Percentiles rank a stretch among this genome's conserved stretches.
Evolutionary conservation across 2,797 vertebrate genomes (phyloP).

Genomic region (Calcarius lapponicus): DNA sequence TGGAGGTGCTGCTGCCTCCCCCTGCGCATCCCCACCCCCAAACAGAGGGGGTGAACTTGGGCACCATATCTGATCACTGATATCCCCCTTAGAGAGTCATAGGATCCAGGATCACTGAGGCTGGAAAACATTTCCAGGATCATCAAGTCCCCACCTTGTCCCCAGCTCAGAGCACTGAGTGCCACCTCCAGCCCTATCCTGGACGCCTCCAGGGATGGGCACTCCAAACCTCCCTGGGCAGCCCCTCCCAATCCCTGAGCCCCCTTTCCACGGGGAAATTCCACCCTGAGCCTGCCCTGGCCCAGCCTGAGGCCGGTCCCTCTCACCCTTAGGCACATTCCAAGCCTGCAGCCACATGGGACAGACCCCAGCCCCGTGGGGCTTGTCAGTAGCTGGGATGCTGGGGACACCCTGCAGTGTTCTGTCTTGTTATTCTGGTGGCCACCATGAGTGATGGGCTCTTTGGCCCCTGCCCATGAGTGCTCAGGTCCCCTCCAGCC

Average conservation of each 20-base stretch:
- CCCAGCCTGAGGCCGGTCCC: accelerated
- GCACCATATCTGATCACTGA: not conserved
- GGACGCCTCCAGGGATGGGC: not conserved
- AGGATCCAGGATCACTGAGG: not conserved
- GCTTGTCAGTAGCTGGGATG: not conserved
- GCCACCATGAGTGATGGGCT: not conserved
- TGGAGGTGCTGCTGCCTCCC: not conserved
- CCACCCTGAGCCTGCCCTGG: not conserved
- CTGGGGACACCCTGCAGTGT: not conserved
- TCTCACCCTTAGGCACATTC: not conserved
- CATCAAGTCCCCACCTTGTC: not conserved
- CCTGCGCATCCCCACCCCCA: not conserved
- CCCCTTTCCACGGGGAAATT: not conserved
- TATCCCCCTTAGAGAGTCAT: not conserved
- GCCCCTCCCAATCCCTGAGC: accelerated
- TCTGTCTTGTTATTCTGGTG: not conserved
- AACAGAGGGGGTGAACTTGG: not conserved
- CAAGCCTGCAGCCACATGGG: accelerated
- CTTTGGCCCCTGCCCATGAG: not conserved
- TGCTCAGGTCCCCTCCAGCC: not conserved
- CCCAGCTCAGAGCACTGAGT: not conserved
- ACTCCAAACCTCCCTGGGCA: not conserved
- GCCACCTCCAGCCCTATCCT: not conserved
- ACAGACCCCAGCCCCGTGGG: accelerated
- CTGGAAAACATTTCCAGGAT: not conserved